Percentiles rank a stretch among this genome's conserved stretches.
Conservation (phyloP, 2,888 invertebrate genomes). For the Labia minor region DNA sequence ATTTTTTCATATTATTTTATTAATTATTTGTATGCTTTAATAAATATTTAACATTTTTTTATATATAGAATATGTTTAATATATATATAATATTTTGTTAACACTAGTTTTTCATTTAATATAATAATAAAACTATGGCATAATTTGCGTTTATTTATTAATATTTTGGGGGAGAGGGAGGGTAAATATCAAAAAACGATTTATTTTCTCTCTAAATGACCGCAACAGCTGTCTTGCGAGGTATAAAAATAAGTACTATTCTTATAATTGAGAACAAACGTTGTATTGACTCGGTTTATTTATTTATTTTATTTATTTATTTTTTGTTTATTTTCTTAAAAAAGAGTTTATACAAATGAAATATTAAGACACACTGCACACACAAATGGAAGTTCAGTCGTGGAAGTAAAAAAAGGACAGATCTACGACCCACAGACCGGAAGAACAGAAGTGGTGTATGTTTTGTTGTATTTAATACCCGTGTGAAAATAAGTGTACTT, state of each 20-base stretch:
- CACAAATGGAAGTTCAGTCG: neutral
- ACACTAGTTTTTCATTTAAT: neutral
- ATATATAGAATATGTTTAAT: neutral
- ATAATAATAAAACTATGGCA: neutral
- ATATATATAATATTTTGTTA: neutral
- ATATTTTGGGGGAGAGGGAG: too few species aligned
- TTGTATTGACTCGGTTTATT: neutral
- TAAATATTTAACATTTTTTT: neutral
- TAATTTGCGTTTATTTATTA: neutral
- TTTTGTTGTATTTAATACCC: neutral
- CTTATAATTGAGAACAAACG: neutral
- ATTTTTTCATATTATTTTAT: neutral
- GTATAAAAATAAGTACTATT: constrained; percentile 28
- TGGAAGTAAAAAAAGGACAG: neutral
- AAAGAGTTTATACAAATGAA: too few species aligned
- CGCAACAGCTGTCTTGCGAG: constrained; percentile 22
- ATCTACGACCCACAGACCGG: neutral
- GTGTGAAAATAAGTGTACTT: neutral
- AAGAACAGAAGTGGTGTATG: neutral
- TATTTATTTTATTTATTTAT: neutral
- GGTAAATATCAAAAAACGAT: neutral
- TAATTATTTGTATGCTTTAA: neutral
- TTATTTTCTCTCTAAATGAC: neutral
- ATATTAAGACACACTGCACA: neutral
- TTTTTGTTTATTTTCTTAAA: too few species aligned